Base-by-base conservation (phyloP, 2,888 invertebrate genomes). In the Cactoblastis cactorum region DNA sequence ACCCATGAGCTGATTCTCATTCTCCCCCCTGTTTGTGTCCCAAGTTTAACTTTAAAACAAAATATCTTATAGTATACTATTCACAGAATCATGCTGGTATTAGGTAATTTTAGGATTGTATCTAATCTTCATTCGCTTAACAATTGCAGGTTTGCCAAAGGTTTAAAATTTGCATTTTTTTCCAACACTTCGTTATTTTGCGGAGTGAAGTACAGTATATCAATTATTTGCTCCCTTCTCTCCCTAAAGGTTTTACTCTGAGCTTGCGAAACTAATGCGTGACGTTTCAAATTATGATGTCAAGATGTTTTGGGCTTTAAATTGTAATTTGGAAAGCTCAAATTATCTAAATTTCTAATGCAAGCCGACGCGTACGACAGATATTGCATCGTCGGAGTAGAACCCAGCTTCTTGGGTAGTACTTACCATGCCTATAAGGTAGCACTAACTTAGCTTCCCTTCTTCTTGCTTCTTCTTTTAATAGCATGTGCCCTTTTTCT, bases 111-210 rank as follows among this genome's bases (percentile, higher is more conserved):
- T 58, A 64, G 60, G 58, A 62, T 53, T 59, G 60, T 62, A 53
- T 56, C 64, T 52, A 54, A 52, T 54, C 62, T 61, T 59, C 56
- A 67, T 72, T 77, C 80, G 77, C 86, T 88, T 88, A 88, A 88
- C 88, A 88, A 88, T 88, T 88, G 88, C 87, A 88, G 86, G 87
- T 87, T 88, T 88, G 88, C 88, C 88, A 87, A 82, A 75, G 80
- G 85, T 88, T 86, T 83, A 86, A 88, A 88, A 87, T 88, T 88
- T 76, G 88, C 88, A 87, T 87, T 88, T 82, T 87, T 88, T 87
- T 87, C 84, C 84, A 76, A 75, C 68, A 77, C 72, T 77, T 73
- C 63, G 58, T 52, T 80, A 53, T 60, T 74, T 74, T 76, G 71
- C 73, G 68, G 64, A 69, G 67, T 72, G 67, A 69, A 35, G 35